phyloP scores from a whole-genome alignment of 2,797 vertebrate genomes.

The Forpus xanthops region DNA sequence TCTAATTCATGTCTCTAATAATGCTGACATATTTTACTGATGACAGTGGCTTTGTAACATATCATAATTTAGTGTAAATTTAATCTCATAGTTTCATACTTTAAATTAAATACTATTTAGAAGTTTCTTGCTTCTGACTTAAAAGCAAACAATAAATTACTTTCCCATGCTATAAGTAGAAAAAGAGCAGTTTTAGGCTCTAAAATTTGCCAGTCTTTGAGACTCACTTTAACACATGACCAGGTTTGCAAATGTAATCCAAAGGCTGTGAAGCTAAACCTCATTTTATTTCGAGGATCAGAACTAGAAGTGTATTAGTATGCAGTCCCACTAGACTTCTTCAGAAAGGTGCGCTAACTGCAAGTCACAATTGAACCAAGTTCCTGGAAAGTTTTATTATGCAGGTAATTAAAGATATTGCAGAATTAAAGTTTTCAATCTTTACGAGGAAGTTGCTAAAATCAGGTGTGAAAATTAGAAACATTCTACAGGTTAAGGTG shows the following conservation, averaged over 20 bases:
- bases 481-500: not conserved
- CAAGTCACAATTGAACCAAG: conserved; percentile 2
- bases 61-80: conserved; percentile 65
- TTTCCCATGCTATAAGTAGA: conserved; percentile 19
- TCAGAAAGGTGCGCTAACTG: not conserved
- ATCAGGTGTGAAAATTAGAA: not conserved
- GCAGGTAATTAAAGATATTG: conserved; percentile 31
- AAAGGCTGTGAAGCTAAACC: conserved; percentile 67
- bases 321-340: not conserved
- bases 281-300: conserved; percentile 66
- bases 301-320: conserved; percentile 17
- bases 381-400: conserved; percentile 48
- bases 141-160: conserved; percentile 74
- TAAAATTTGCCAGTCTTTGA: conserved; percentile 72
- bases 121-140: conserved; percentile 69
- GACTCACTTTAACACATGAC: conserved; percentile 67
- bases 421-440: conserved; percentile 19
- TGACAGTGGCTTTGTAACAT: conserved; percentile 15
- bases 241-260: conserved; percentile 77
- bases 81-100: conserved; percentile 63
- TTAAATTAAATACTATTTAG: conserved; percentile 55
- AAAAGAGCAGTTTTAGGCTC: conserved; percentile 64
- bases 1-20: conserved; percentile 31
- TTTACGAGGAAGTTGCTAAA: not conserved
- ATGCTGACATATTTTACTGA: conserved; percentile 62